Evolutionary conservation across 2,888 invertebrate species (phyloP).

Genomic region (Thelaira solivaga): DNA sequence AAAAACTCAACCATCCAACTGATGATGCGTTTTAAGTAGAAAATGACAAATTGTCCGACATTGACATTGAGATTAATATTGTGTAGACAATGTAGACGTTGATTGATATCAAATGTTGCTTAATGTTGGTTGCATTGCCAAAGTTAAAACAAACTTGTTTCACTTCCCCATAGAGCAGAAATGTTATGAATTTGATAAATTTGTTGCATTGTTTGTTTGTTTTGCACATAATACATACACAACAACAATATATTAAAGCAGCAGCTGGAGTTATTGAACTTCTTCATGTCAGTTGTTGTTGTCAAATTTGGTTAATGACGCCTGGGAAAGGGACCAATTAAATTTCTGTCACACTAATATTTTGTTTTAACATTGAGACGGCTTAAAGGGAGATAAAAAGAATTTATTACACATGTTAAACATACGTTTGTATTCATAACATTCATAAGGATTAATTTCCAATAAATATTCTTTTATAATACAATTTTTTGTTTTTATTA

Average conservation of each 20-base stretch:
- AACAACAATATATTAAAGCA: not conserved
- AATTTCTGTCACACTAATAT: not conserved
- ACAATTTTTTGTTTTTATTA: too few species aligned
- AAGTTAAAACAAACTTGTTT: constrained; percentile 30
- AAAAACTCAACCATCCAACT: too few species aligned
- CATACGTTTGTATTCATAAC: too few species aligned
- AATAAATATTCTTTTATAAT: too few species aligned
- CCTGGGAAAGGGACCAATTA: constrained; percentile 14
- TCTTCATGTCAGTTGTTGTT: not conserved
- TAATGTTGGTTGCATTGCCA: constrained; percentile 44
- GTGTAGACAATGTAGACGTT: constrained; percentile 56
- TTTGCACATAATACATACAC: too few species aligned
- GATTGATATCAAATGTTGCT: constrained; percentile 62
- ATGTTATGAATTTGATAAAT: not conserved
- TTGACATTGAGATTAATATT: constrained; percentile 61
- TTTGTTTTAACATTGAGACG: not conserved
- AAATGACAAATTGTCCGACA: constrained; percentile 61
- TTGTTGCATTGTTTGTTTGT: not conserved
- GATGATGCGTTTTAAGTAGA: constrained; percentile 57
- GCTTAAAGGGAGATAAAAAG: not conserved
- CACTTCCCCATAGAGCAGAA: not conserved
- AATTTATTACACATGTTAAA: too few species aligned
- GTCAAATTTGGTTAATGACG: constrained; percentile 27
- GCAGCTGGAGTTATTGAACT: constrained; percentile 13
- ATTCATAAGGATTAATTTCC: too few species aligned